Evolutionary conservation across 2,888 invertebrate species (phyloP).

Genomic region (Prenolepis imparis): DNA sequence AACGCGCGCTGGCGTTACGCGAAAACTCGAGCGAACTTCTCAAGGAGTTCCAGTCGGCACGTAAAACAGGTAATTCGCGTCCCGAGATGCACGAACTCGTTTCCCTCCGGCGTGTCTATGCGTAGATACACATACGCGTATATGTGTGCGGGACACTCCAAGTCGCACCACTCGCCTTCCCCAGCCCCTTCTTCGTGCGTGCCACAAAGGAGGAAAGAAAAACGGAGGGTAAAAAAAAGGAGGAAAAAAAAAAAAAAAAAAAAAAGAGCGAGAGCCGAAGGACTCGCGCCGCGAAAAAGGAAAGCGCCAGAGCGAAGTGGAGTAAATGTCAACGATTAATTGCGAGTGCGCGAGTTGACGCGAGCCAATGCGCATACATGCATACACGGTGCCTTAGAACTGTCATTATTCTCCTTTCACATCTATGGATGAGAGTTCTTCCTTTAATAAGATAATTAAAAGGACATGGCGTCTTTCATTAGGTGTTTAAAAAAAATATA

Average conservation of each 20-base stretch:
- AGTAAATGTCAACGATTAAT: slow-evolving; percentile 80
- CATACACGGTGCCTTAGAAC: slow-evolving; percentile 26
- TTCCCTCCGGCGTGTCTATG: slow-evolving; percentile 61
- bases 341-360: slow-evolving; percentile 66
- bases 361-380: slow-evolving; percentile 75
- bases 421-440: not conserved
- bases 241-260: slow-evolving; percentile 17
- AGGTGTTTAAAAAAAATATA: not conserved
- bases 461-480: not conserved
- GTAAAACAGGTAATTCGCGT: slow-evolving; percentile 73
- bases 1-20: slow-evolving; percentile 56
- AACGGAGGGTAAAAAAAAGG: not conserved
- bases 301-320: slow-evolving; percentile 58
- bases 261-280: slow-evolving; percentile 55
- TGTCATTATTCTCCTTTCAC: slow-evolving; percentile 3
- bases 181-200: slow-evolving; percentile 52
- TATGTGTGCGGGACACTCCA: slow-evolving; percentile 38
- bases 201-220: slow-evolving; percentile 38
- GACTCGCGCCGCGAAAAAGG: slow-evolving; percentile 61
- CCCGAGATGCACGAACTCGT: slow-evolving; percentile 60
- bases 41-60: slow-evolving; percentile 73
- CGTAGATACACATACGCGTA: slow-evolving; percentile 48
- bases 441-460: not conserved
- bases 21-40: slow-evolving; percentile 70
- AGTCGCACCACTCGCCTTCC: slow-evolving; percentile 57